A percentile compares a stretch with the other conserved stretches of the same genome.
These are phyloP conservation scores for Hydroisotoma schaefferi DNA, from an alignment of 2,888 invertebrate genomes.

Conservation along the genomic window DNA sequence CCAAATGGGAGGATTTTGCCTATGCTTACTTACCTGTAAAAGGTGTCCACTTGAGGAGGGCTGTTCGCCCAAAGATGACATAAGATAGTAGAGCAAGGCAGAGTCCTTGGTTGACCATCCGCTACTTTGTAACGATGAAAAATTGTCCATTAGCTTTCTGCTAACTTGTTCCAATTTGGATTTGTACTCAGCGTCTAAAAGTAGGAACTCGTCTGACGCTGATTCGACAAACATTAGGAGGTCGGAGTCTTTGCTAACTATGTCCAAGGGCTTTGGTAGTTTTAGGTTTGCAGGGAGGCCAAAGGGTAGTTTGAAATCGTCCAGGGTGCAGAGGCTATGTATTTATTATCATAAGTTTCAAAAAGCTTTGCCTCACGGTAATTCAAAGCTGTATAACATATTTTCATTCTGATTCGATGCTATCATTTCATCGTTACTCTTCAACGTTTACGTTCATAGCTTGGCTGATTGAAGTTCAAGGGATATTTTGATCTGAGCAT, in stretches of 20 bases:
- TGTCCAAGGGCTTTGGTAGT: conserved; percentile 23
- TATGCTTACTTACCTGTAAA: no score
- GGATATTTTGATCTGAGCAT: no score
- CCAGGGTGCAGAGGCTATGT: conserved; percentile 2
- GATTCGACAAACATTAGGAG: conserved; percentile 28
- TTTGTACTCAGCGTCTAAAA: conserved; percentile 44
- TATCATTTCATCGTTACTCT: no score
- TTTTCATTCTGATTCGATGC: no score
- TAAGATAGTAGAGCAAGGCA: conserved; percentile 28
- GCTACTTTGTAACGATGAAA: conserved; percentile 16
- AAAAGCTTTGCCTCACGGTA: no score
- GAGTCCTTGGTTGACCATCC: conserved; percentile 26
- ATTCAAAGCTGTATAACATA: no score
- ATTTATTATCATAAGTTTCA: no score
- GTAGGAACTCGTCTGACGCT: conserved; percentile 37
- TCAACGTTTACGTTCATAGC: no score
- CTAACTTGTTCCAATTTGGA: conserved; percentile 40
- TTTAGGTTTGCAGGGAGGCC: conserved; percentile 33
- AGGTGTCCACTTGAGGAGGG: conserved; percentile 17
- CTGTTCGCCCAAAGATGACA: no score
- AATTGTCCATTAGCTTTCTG: conserved; percentile 19
- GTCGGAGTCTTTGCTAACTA: conserved; percentile 9
- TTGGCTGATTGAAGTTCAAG: no score
- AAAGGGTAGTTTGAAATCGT: conserved; percentile 35
- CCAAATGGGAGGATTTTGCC: not conserved